Conservation (phyloP, 2,113 vertebrate species). For the Isichthys henryi region DNA sequence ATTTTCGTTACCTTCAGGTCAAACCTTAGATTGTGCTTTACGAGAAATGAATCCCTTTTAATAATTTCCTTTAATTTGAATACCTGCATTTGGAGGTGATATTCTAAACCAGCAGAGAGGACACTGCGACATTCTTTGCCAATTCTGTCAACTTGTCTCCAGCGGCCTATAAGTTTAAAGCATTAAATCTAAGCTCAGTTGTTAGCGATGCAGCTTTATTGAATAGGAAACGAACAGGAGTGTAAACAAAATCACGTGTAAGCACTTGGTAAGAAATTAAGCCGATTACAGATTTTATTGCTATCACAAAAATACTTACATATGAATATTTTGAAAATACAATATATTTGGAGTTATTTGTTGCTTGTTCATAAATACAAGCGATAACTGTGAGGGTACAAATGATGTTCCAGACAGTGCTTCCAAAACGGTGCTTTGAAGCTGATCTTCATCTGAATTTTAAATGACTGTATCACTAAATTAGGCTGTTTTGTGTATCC, state of each 20-base stretch:
- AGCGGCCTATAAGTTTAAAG: not conserved
- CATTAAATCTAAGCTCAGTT: not conserved
- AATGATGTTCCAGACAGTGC: not conserved
- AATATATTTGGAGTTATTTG: not conserved
- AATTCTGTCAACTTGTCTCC: not conserved
- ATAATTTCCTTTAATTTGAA: not conserved
- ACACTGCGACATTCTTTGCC: not conserved
- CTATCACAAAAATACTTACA: not conserved
- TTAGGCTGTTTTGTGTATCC: not conserved
- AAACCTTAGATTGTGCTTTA: not conserved
- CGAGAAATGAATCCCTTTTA: not conserved
- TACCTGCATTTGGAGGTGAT: not conserved
- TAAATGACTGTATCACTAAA: slow-evolving; percentile 2
- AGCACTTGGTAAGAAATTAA: not conserved
- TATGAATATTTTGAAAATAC: not conserved
- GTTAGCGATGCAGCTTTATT: not conserved
- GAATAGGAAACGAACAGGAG: not conserved
- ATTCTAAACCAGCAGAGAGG: not conserved
- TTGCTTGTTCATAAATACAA: slow-evolving; percentile 1
- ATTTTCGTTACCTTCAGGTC: not conserved
- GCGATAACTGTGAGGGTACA: not conserved
- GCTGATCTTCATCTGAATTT: not conserved
- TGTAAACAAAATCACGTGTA: not conserved
- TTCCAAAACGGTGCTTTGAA: not conserved
- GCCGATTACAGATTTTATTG: not conserved